Evolutionary conservation across 2,888 invertebrate species (phyloP).

Genomic region (Athetis lepigone): DNA sequence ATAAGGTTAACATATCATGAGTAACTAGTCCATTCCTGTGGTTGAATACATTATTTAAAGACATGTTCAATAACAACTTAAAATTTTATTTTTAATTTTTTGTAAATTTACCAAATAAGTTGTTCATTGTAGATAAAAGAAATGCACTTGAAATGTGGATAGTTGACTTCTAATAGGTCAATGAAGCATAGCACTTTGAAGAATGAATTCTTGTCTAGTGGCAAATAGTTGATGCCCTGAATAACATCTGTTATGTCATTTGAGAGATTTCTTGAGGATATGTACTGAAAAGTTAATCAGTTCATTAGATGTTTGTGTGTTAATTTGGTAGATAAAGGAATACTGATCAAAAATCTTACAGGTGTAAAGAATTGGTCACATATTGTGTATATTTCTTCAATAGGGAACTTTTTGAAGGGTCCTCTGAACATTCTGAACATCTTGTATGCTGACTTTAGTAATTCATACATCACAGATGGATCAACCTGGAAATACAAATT

Average conservation of each 20-base stretch:
- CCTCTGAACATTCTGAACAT: constrained; percentile 97
- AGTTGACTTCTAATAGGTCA: constrained; percentile 95
- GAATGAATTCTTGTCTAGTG: constrained; percentile 96
- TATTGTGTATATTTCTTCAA: constrained; percentile 92
- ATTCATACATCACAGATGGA: constrained; percentile 84
- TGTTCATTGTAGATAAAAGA: constrained; percentile 98
- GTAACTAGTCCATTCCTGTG: constrained; percentile 96
- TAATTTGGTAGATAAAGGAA: not conserved
- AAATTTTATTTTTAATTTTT: not conserved
- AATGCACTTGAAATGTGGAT: constrained; percentile 94
- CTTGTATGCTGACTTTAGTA: constrained; percentile 92
- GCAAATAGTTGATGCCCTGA: constrained; percentile 97
- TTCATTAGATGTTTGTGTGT: too few relatives aligned
- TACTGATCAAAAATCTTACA: constrained; percentile 84
- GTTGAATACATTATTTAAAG: not conserved
- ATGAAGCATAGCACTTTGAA: constrained; percentile 97
- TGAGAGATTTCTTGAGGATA: constrained; percentile 93
- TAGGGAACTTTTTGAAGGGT: constrained; percentile 92
- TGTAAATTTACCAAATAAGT: constrained; percentile 94
- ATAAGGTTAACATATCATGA: constrained; percentile 96
- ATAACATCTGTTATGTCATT: constrained; percentile 97
- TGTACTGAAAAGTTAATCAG: constrained; percentile 92
- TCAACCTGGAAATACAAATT: constrained; percentile 76
- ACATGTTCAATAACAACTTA: not conserved
- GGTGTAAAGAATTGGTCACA: constrained; percentile 95